These are phyloP conservation scores for Stegodyphus dumicola DNA, from an alignment of 1,140 invertebrate genomes.

Conservation along the genomic window DNA sequence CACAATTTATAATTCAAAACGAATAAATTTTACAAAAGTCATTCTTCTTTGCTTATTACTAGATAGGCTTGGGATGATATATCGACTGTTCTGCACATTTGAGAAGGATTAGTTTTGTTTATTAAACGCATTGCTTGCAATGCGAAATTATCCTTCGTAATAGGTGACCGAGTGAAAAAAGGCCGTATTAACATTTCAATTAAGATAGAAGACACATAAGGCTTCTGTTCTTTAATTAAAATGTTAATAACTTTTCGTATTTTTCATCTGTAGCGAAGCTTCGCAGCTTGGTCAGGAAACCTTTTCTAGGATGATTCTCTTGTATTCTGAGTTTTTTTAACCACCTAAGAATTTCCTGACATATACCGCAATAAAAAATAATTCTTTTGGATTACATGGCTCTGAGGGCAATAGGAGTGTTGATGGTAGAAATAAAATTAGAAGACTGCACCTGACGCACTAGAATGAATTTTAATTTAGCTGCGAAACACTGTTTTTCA, in stretches of 20 bases:
- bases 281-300: slow-evolving; percentile 29
- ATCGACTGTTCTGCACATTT: slow-evolving; percentile 28
- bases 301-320: slow-evolving; percentile 31
- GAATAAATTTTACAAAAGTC: slow-evolving; percentile 49
- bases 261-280: slow-evolving; percentile 48
- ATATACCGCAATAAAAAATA: slow-evolving; percentile 55
- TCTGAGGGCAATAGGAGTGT: slow-evolving; percentile 31
- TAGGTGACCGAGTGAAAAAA: slow-evolving; percentile 31
- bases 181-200: slow-evolving; percentile 61
- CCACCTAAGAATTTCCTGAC: slow-evolving; percentile 35
- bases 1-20: slow-evolving; percentile 27
- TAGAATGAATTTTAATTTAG: slow-evolving; percentile 52
- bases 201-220: slow-evolving; percentile 54
- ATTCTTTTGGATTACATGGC: slow-evolving; percentile 50
- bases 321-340: slow-evolving; percentile 35
- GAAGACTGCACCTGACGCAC: slow-evolving; percentile 42
- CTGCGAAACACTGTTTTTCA: slow-evolving; percentile 1
- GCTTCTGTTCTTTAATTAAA: slow-evolving; percentile 60
- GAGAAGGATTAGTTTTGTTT: slow-evolving; percentile 56
- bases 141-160: slow-evolving; percentile 54
- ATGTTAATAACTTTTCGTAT: slow-evolving; percentile 61
- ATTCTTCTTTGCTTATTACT: slow-evolving; percentile 13
- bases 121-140: slow-evolving; percentile 24
- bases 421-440: slow-evolving; percentile 52
- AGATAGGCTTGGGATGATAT: slow-evolving; percentile 31